Evolutionary conservation across 2,113 vertebrate genomes (phyloP).

Genomic region (Cryptotis parvus): DNA sequence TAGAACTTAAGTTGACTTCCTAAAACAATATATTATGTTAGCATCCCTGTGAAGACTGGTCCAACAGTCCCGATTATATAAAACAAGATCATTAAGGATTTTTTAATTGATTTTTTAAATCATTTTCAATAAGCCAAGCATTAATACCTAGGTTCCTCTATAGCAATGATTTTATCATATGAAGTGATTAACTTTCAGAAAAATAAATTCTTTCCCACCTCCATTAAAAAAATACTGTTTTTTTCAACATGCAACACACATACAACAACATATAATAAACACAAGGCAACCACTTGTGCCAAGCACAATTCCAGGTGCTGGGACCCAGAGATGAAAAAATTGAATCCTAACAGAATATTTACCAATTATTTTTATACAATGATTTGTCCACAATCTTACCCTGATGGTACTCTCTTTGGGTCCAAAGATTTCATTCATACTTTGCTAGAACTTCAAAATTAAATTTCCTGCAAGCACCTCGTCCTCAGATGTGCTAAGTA

Average conservation of each 20-base stretch:
- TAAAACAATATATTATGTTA: slow-evolving; percentile 55
- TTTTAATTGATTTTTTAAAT: not conserved
- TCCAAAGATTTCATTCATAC: no score
- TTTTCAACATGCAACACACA: not conserved
- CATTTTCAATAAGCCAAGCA: slow-evolving; percentile 44
- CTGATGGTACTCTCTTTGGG: no score
- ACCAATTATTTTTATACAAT: not conserved
- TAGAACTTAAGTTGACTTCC: slow-evolving; percentile 31
- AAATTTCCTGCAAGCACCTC: not conserved
- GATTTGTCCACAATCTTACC: no score
- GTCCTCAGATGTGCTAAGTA: not conserved
- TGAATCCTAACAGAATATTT: not conserved
- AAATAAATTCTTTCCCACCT: slow-evolving; percentile 16
- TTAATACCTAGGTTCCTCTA: not conserved
- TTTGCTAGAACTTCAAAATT: not conserved
- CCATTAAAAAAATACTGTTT: not conserved
- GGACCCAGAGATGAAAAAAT: not conserved
- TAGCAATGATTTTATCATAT: not conserved
- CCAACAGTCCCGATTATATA: not conserved
- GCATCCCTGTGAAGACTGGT: slow-evolving; percentile 36
- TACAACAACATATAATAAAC: not conserved
- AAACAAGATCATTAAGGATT: not conserved
- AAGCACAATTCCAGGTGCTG: not conserved
- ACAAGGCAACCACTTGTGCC: not conserved
- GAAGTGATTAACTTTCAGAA: slow-evolving; percentile 12